Base-by-base conservation (phyloP, 1,140 invertebrate species). In the Diploscapter pachys region DNA sequence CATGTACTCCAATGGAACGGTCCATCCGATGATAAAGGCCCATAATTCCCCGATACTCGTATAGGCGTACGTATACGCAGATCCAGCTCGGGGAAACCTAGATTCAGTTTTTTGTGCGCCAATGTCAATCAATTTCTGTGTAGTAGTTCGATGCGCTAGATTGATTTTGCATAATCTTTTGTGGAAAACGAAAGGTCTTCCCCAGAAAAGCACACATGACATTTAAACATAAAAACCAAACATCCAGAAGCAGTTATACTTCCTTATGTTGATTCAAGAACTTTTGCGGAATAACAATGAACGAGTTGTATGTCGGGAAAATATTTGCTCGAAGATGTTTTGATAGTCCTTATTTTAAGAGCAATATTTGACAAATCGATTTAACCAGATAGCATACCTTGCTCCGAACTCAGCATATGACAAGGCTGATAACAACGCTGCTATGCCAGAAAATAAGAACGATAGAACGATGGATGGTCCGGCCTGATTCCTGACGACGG, bases 1-100 rank as follows among this genome's bases (percentile, higher is more conserved):
- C 69, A 87, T 78, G 72, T 87, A 83, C 78, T 87, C 86, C 87
- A 86, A 65, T 62, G 86, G 79, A 63, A 88, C 82, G 76, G 86
- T 87, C 94, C 94, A 96, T n/a, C 93, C 94, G 78, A 95, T 94
- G 52, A 95, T 90, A 81, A 96, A 96, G 0, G 93, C 94, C 91
- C 92, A 94, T 81, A 96, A 92, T 86, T 96, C 94, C 3, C 94
- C 94, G 68, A 96, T 89, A 55, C 91, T 92, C 55, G 93, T 91
- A 75, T 87, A 88, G 31, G 84, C 82, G 77, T 86, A 88, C 3
- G 86, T 80, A 82, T 96, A 97, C 2, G 93, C 93, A 3, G 92
- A 93, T 3, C 94, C 94, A 31, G 93, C 92, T 85, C 92, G 91
- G 0, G 94, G 94, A 67, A 95, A 91, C 64, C 92, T 89, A 0